A percentile compares a stretch with the other conserved stretches of the same genome.
phyloP scores from a whole-genome alignment of 2,888 invertebrate genomes.

The Metalampra italica region DNA sequence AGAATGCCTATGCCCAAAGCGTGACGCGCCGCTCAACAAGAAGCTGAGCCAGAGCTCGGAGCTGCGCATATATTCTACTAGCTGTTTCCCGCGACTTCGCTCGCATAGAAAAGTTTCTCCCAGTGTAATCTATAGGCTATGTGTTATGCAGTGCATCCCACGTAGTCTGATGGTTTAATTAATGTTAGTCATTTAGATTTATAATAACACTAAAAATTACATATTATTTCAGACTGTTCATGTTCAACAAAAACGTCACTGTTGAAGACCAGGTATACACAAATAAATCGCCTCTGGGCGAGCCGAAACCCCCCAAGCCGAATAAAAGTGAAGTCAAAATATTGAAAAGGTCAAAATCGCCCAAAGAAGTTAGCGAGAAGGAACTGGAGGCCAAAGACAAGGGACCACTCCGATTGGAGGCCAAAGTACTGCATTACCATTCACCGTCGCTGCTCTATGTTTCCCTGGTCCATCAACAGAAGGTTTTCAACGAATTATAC shows the following conservation, averaged over 20 bases:
- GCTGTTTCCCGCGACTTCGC: no score
- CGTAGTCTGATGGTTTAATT: no score
- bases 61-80: no score
- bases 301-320: constrained; percentile 20
- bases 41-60: no score
- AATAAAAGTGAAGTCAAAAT: constrained; percentile 30
- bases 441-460: constrained; percentile 81
- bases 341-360: constrained; percentile 24
- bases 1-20: no score
- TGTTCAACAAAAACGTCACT: constrained; percentile 41
- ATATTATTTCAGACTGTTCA: constrained; percentile 39
- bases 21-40: no score
- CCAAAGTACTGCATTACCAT: constrained; percentile 66
- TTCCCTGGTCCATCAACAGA: constrained; percentile 63
- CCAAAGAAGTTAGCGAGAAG: constrained; percentile 24
- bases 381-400: constrained; percentile 62
- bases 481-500: constrained; percentile 64
- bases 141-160: no score
- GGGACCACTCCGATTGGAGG: constrained; percentile 68
- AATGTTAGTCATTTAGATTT: no score
- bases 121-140: no score
- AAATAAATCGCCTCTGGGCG: constrained; percentile 38
- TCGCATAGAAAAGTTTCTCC: no score
- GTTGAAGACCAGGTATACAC: constrained; percentile 41
- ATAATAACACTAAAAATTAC: no score